These are phyloP conservation scores for Spodoptera exigua DNA, from an alignment of 2,888 invertebrate genomes.

Conservation along the genomic window DNA sequence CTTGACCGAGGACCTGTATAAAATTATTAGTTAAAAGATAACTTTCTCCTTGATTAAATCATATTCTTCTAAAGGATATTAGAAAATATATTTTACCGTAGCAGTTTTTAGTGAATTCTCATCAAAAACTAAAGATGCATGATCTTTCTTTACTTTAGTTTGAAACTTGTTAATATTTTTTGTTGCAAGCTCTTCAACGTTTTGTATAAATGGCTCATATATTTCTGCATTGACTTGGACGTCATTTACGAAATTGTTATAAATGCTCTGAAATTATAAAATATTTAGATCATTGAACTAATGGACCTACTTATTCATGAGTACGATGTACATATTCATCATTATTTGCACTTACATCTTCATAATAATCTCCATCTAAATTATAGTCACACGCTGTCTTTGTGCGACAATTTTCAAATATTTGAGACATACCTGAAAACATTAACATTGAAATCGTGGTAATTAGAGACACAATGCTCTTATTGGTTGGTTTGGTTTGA, in stretches of 20 bases:
- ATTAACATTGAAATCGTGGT: too few species aligned
- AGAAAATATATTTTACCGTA: constrained; percentile 61
- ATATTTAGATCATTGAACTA: neutral
- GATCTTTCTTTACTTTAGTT: constrained; percentile 68
- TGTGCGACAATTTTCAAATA: constrained; percentile 76
- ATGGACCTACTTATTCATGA: too few species aligned
- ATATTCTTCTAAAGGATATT: too few species aligned
- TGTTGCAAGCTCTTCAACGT: constrained; percentile 65
- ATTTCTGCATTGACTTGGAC: constrained; percentile 84
- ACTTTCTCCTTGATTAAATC: too few species aligned
- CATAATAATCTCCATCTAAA: constrained; percentile 72
- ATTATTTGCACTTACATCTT: constrained; percentile 68
- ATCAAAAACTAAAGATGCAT: constrained; percentile 74
- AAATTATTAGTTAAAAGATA: neutral
- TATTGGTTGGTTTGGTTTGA: too few species aligned
- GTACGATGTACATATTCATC: neutral
- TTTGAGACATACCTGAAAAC: constrained; percentile 85
- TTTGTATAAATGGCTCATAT: constrained; percentile 72
- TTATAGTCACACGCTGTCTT: constrained; percentile 62
- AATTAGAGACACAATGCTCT: too few species aligned
- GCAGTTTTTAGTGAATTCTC: constrained; percentile 69
- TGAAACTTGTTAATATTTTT: constrained; percentile 72
- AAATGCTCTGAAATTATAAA: constrained; percentile 73
- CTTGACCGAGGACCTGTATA: constrained; percentile 91
- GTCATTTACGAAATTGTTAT: constrained; percentile 81